A percentile compares a stretch with the other conserved stretches of the same genome.
Conservation (phyloP, 1,140 invertebrate species). For the Diorhabda sublineata region DNA sequence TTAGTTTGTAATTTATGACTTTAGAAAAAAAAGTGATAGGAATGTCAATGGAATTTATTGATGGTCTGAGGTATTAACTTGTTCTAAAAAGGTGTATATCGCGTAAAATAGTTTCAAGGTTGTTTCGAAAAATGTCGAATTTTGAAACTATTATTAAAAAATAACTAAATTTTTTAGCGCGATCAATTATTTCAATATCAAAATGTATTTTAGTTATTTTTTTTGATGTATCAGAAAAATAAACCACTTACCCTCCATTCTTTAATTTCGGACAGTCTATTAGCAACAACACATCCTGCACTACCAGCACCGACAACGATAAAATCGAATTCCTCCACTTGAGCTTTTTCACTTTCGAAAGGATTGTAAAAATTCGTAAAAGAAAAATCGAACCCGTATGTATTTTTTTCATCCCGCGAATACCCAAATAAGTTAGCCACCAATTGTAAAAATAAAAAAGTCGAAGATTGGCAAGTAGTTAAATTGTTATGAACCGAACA, state of each 20-base stretch:
- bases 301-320: slow-evolving; percentile 62
- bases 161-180: too few relatives aligned
- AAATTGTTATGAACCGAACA: slow-evolving; percentile 52
- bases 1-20: too few relatives aligned
- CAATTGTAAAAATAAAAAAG: slow-evolving; percentile 55
- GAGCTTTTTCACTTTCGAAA: slow-evolving; percentile 5
- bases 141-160: too few relatives aligned
- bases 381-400: slow-evolving; percentile 11
- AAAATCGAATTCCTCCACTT: slow-evolving; percentile 49
- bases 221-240: too few relatives aligned
- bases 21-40: too few relatives aligned
- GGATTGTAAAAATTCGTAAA: slow-evolving; percentile 10
- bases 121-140: too few relatives aligned
- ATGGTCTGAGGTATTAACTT: too few relatives aligned
- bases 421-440: slow-evolving; percentile 55
- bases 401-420: slow-evolving; percentile 45
- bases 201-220: too few relatives aligned
- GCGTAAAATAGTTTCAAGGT: too few relatives aligned
- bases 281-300: slow-evolving; percentile 63
- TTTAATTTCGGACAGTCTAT: slow-evolving; percentile 54
- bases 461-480: slow-evolving; percentile 54
- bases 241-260: slow-evolving; percentile 48
- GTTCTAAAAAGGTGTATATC: too few relatives aligned
- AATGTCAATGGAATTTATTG: too few relatives aligned
- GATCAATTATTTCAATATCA: too few relatives aligned